These are phyloP conservation scores for Spicauda simplicius DNA, from an alignment of 2,888 invertebrate genomes.

Conservation along the genomic window DNA sequence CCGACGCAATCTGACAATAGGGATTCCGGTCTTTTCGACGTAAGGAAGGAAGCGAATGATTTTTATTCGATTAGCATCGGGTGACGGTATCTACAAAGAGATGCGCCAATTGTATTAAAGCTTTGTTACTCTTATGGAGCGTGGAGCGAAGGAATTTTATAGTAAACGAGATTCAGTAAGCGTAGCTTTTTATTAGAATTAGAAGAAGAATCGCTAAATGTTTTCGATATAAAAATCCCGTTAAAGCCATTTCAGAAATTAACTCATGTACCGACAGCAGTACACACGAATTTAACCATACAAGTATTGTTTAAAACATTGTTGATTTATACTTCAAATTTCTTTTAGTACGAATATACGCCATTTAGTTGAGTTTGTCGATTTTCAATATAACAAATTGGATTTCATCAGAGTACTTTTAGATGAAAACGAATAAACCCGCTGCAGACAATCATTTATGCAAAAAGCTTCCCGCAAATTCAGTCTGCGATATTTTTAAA, in stretches of 20 bases:
- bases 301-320: too few relatives aligned
- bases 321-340: too few relatives aligned
- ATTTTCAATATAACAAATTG: too few relatives aligned
- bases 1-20: constrained; percentile 51
- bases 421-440: background rate
- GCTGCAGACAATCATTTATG: too few relatives aligned
- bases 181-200: background rate
- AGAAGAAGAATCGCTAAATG: background rate
- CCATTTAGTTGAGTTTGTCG: too few relatives aligned
- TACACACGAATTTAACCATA: too few relatives aligned
- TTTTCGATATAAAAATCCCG: too few relatives aligned
- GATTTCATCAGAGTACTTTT: background rate
- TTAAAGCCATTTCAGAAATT: too few relatives aligned
- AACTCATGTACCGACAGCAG: too few relatives aligned
- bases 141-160: background rate
- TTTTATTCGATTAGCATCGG: constrained; percentile 68
- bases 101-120: constrained; percentile 3
- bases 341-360: too few relatives aligned
- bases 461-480: background rate
- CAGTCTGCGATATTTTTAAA: background rate
- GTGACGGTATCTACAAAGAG: constrained; percentile 53
- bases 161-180: background rate
- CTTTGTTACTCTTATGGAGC: background rate
- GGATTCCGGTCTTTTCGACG: constrained; percentile 44
- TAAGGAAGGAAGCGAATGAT: constrained; percentile 68